A percentile compares a stretch with the other conserved stretches of the same genome.
Conservation (phyloP, 2,113 vertebrate genomes). For the Macheiramphus alcinus region DNA sequence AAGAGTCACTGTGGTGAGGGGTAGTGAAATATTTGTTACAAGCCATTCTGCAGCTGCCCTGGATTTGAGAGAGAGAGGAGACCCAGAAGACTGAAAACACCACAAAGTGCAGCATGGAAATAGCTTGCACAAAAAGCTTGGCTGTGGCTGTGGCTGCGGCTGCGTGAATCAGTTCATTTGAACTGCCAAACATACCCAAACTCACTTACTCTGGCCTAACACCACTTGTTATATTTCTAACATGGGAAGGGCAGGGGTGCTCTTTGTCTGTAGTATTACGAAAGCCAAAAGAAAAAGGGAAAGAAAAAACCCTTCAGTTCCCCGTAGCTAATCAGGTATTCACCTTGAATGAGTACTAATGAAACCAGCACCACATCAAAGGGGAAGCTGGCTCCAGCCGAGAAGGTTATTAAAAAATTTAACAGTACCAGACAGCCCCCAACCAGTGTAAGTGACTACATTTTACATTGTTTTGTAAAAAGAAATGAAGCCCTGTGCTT, state of each 20-base stretch:
- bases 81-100: neutral
- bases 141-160: too few relatives aligned
- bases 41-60: neutral
- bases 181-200: neutral
- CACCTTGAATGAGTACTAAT: neutral
- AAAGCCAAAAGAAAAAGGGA: neutral
- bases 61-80: neutral
- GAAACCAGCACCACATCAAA: slow-evolving; percentile 41
- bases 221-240: neutral
- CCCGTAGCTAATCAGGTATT: slow-evolving; percentile 33
- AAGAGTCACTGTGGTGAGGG: neutral
- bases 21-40: neutral
- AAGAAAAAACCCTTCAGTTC: neutral
- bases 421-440: neutral
- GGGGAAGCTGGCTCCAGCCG: neutral
- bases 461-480: neutral
- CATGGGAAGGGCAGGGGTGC: rapidly evolving
- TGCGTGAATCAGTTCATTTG: neutral
- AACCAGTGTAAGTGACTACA: neutral
- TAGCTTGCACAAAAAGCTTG: neutral
- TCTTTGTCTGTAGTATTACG: neutral
- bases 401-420: slow-evolving; percentile 28
- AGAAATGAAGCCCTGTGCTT: neutral
- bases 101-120: neutral
- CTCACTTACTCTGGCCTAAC: neutral